Evolutionary conservation across 1,140 invertebrate species (phyloP).

Genomic region (Zeugodacus cucurbitae): DNA sequence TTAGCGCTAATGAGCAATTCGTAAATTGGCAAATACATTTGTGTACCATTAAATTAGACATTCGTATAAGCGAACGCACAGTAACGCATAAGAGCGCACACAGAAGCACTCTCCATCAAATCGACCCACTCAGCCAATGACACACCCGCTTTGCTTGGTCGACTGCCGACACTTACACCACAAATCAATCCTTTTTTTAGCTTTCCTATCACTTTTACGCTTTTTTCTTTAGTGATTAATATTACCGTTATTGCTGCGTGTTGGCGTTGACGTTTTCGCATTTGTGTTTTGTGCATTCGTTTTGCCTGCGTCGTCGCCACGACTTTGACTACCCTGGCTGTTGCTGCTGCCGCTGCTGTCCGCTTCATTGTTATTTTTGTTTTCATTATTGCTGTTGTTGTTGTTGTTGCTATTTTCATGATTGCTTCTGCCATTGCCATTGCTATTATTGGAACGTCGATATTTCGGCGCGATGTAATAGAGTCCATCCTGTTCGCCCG

Average conservation of each 20-base stretch:
- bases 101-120: not conserved
- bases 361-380: not conserved
- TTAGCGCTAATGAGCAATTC: not conserved
- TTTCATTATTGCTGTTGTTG: not conserved
- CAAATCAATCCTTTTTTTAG: not conserved
- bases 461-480: constrained; percentile 46
- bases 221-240: not conserved
- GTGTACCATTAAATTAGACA: not conserved
- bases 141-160: not conserved
- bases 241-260: not conserved
- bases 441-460: constrained; percentile 44
- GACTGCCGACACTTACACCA: not conserved
- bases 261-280: not conserved
- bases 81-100: not conserved
- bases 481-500: constrained; percentile 31
- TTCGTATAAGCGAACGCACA: not conserved
- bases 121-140: not conserved
- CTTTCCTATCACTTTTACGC: not conserved
- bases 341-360: not conserved
- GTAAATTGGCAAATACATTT: not conserved
- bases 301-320: not conserved
- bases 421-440: constrained; percentile 16
- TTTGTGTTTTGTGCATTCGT: not conserved
- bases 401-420: not conserved
- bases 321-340: too few relatives aligned